A percentile compares a stretch with the other conserved stretches of the same genome.
Conservation (phyloP, 2,888 invertebrate species). For the Clitarchus hookeri region DNA sequence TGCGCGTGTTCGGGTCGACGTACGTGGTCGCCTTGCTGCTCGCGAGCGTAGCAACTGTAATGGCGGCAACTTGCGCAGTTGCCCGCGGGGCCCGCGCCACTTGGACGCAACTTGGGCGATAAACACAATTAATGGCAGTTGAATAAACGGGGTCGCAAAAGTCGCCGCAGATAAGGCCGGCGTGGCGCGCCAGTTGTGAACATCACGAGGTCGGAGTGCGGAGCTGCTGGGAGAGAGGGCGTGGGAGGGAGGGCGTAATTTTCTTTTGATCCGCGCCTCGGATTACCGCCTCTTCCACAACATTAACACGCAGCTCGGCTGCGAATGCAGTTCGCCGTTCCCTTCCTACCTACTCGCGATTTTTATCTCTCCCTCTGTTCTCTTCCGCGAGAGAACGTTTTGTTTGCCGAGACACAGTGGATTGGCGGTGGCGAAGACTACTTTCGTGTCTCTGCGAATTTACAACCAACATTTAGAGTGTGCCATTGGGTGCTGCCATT, state of each 20-base stretch:
- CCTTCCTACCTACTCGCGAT: no score
- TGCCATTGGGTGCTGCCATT: no score
- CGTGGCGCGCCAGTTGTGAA: neutral
- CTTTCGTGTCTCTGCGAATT: no score
- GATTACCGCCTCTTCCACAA: neutral
- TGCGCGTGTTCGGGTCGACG: no score
- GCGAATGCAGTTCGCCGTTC: no score
- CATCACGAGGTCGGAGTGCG: neutral
- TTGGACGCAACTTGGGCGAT: conserved; percentile 4
- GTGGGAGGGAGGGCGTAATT: neutral
- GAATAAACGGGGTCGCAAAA: neutral
- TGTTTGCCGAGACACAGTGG: no score
- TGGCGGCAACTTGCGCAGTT: neutral
- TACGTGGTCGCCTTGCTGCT: neutral
- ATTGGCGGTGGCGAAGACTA: no score
- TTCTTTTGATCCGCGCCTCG: neutral
- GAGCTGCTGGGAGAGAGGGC: neutral
- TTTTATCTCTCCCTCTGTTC: no score
- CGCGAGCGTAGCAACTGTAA: neutral
- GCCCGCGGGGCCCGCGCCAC: neutral
- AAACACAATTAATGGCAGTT: neutral
- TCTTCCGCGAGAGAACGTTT: no score
- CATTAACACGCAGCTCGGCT: neutral
- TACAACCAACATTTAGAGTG: no score
- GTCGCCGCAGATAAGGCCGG: neutral